Conservation (phyloP, 2,888 invertebrate species). For the Theretra japonica region DNA sequence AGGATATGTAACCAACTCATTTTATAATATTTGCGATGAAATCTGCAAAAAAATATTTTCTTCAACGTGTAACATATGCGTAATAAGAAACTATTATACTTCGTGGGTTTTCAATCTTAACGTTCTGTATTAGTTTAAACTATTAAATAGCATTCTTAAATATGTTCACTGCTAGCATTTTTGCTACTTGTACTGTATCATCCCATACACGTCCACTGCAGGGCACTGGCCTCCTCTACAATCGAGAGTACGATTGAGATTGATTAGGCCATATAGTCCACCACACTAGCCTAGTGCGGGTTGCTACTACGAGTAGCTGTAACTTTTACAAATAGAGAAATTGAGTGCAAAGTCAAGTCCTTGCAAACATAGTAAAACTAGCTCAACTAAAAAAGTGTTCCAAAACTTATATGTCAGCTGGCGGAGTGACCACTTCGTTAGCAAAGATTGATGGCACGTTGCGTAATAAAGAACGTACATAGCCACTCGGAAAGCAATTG, state of each 20-base stretch:
- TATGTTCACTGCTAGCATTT: too few species aligned
- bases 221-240: too few species aligned
- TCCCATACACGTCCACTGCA: too few species aligned
- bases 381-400: background rate
- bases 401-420: background rate
- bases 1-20: background rate
- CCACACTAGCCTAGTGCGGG: too few species aligned
- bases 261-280: too few species aligned
- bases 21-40: background rate
- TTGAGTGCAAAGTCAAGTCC: background rate
- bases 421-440: slow-evolving; percentile 4
- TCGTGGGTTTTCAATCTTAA: background rate
- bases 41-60: background rate
- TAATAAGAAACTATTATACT: background rate
- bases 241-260: too few species aligned
- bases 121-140: background rate
- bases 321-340: background rate
- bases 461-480: slow-evolving; percentile 34
- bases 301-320: too few species aligned
- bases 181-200: too few species aligned
- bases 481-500: slow-evolving; percentile 9
- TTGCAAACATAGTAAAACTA: background rate
- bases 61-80: too few species aligned
- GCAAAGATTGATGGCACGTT: slow-evolving; percentile 12
- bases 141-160: too few species aligned